Conservation (phyloP, 2,797 vertebrate species). For the Loris lydekkerianus region DNA sequence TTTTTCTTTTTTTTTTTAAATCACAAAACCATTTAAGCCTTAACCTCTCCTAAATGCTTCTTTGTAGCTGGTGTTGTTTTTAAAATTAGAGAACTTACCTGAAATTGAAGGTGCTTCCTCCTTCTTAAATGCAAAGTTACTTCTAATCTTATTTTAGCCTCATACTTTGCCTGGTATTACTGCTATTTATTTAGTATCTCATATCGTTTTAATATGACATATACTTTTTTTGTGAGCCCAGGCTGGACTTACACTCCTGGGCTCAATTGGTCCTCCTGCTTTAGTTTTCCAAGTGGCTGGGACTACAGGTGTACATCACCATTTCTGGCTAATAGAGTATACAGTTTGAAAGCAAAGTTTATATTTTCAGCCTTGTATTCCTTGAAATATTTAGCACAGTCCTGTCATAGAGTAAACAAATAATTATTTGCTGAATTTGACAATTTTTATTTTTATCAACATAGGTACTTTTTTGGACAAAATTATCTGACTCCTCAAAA, state of each 20-base stretch:
- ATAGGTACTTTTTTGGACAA: neutral
- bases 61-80: constrained; percentile 16
- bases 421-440: constrained; percentile 43
- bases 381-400: constrained; percentile 43
- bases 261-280: neutral
- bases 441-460: constrained; percentile 28
- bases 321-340: neutral
- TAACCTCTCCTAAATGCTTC: neutral
- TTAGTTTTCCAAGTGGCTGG: neutral
- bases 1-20: neutral
- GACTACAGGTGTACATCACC: neutral
- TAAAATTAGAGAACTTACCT: neutral
- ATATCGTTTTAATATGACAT: neutral
- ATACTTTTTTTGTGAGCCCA: neutral
- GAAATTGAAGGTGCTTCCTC: neutral
- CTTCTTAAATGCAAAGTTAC: neutral
- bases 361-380: neutral
- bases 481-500: constrained; percentile 36
- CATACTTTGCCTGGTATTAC: neutral
- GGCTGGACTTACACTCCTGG: neutral
- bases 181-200: constrained; percentile 40
- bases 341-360: constrained; percentile 45
- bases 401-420: constrained; percentile 9
- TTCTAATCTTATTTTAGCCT: neutral
- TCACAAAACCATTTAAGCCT: neutral